phyloP scores from a whole-genome alignment of 2,113 vertebrate species.

The Dasyornis broadbenti region DNA sequence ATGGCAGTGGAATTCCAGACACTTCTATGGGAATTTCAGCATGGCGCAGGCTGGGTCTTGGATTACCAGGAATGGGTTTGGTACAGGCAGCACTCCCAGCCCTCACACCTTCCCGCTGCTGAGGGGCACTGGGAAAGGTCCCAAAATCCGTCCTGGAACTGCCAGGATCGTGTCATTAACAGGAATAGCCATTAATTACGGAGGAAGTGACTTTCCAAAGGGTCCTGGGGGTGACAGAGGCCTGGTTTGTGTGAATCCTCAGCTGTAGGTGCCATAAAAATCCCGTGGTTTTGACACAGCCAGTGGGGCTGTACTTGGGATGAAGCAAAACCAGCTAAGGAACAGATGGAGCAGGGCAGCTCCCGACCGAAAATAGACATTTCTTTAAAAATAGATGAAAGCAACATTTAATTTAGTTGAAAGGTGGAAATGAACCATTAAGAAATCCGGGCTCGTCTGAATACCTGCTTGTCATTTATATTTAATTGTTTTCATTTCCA shows the following conservation, averaged over 20 bases:
- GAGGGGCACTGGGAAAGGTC: background rate
- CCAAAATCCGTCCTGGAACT: background rate
- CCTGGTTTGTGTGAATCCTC: background rate
- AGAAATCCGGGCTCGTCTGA: background rate
- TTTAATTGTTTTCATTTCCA: background rate
- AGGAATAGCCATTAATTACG: background rate
- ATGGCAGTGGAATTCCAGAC: background rate
- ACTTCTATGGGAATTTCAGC: background rate
- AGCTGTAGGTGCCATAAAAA: background rate
- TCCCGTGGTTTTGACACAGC: background rate
- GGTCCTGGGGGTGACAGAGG: background rate
- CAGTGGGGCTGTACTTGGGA: background rate
- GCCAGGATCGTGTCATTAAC: fast-evolving
- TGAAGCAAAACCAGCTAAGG: background rate
- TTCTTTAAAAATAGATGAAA: conserved; percentile 37
- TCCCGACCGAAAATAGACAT: background rate
- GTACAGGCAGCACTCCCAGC: background rate
- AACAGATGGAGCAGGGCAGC: background rate
- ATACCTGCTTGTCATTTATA: background rate
- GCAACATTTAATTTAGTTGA: background rate
- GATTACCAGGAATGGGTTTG: background rate
- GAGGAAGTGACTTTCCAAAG: background rate
- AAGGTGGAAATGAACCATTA: conserved; percentile 4
- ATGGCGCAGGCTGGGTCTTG: background rate
- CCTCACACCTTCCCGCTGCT: background rate